Conservation (phyloP, 2,888 invertebrate genomes). For the Phortica okadai region DNA sequence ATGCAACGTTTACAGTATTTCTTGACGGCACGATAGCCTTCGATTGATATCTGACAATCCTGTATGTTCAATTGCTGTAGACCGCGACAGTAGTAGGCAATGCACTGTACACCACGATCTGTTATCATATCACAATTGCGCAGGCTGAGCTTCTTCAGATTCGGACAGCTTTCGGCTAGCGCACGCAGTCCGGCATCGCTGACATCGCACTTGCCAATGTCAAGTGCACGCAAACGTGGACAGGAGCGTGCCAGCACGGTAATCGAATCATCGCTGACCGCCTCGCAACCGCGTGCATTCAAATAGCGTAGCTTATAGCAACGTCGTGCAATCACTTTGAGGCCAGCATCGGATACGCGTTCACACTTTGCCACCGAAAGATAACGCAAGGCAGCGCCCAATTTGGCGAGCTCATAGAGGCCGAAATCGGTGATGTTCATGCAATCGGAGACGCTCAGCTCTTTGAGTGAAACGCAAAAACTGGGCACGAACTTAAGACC, state of each 20-base stretch:
- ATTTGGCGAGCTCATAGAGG: constrained; percentile 90
- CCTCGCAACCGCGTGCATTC: constrained; percentile 94
- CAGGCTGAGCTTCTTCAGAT: constrained; percentile 91
- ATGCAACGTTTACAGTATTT: constrained; percentile 94
- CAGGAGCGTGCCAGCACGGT: constrained; percentile 91
- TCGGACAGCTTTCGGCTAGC: constrained; percentile 92
- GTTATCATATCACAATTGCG: constrained; percentile 94
- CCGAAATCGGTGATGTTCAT: constrained; percentile 93
- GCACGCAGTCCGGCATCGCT: constrained; percentile 92
- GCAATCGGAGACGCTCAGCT: constrained; percentile 94
- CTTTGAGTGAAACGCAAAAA: constrained; percentile 89
- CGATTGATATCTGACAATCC: constrained; percentile 92
- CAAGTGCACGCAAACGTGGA: constrained; percentile 89
- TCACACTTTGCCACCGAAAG: constrained; percentile 96
- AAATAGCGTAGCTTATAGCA: constrained; percentile 93
- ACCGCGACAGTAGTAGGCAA: constrained; percentile 93
- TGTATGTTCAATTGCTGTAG: constrained; percentile 94
- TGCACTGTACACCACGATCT: constrained; percentile 90
- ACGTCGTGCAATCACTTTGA: constrained; percentile 89
- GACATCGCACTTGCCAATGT: constrained; percentile 95
- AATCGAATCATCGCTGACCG: constrained; percentile 94
- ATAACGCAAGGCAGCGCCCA: constrained; percentile 92
- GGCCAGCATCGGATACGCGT: constrained; percentile 92
- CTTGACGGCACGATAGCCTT: constrained; percentile 93
- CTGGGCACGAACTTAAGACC: constrained; percentile 94